Evolutionary conservation across 2,113 vertebrate genomes (phyloP).

Genomic region (Pogona vitticeps): DNA sequence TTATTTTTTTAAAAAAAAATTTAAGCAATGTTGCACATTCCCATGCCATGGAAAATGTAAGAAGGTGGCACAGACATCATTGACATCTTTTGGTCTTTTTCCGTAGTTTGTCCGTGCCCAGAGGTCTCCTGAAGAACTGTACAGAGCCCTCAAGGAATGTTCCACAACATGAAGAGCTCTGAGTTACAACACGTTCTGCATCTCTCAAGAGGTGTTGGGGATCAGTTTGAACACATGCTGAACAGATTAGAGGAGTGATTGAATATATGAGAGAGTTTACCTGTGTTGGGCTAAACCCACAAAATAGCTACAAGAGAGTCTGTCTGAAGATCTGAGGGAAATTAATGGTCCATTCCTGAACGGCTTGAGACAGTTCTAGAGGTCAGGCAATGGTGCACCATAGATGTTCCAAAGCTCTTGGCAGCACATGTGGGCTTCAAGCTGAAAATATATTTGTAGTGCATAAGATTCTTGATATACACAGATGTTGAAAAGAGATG

Average conservation of each 20-base stretch:
- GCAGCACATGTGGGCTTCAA: not conserved
- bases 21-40: conserved; percentile 5
- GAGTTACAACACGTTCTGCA: not conserved
- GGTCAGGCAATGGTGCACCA: not conserved
- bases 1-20: too few species aligned
- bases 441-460: not conserved
- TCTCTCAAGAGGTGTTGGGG: not conserved
- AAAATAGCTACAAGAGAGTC: not conserved
- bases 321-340: not conserved
- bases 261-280: not conserved
- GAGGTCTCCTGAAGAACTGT: not conserved
- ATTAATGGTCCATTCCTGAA: not conserved
- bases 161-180: not conserved
- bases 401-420: not conserved
- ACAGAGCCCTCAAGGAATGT: not conserved
- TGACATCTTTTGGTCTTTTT: not conserved
- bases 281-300: not conserved
- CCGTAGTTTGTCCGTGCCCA: not conserved
- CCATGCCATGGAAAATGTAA: conserved; percentile 19
- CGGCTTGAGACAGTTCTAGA: not conserved
- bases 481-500: not conserved
- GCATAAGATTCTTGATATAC: not conserved
- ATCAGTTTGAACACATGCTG: not conserved
- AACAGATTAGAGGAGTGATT: not conserved
- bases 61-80: not conserved